A percentile compares a stretch with the other conserved stretches of the same genome.
Evolutionary conservation across 1,140 invertebrate genomes (phyloP).

Genomic region (Pseudomyrmex cubaensis): DNA sequence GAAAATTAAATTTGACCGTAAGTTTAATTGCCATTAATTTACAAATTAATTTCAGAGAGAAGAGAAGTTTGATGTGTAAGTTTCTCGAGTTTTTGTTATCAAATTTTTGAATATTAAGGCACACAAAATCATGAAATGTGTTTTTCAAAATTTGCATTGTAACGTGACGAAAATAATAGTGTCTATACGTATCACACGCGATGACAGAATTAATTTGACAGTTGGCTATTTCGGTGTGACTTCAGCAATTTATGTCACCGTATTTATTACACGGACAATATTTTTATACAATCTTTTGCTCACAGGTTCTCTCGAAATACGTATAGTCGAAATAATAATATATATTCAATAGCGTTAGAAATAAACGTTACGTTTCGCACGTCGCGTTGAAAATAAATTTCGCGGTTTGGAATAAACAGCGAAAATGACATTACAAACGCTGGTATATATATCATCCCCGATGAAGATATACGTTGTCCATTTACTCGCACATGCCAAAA

Average conservation of each 20-base stretch:
- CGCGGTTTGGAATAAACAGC: slow-evolving; percentile 41
- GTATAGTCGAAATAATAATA: slow-evolving; percentile 40
- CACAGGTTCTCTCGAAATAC: neutral
- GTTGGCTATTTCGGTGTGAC: neutral
- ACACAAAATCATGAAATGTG: too few species aligned
- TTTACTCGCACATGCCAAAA: slow-evolving; percentile 36
- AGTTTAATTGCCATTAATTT: slow-evolving; percentile 2
- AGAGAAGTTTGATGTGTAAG: neutral
- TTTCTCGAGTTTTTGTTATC: neutral
- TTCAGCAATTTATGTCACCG: neutral
- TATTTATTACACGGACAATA: neutral
- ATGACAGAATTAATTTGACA: slow-evolving; percentile 39
- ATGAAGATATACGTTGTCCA: neutral
- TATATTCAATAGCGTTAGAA: slow-evolving; percentile 28
- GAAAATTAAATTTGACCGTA: neutral
- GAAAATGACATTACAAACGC: slow-evolving; percentile 19
- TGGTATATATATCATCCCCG: neutral
- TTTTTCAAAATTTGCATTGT: neutral
- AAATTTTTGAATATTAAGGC: neutral
- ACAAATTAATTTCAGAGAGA: neutral
- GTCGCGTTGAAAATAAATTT: slow-evolving; percentile 38
- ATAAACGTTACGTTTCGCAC: slow-evolving; percentile 19
- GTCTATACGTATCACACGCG: neutral
- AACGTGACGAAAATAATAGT: neutral
- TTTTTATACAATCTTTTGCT: neutral